Percentiles rank a stretch among this genome's conserved stretches.
Conservation (phyloP, 2,797 vertebrate genomes). For the Acanthopagrus latus region DNA sequence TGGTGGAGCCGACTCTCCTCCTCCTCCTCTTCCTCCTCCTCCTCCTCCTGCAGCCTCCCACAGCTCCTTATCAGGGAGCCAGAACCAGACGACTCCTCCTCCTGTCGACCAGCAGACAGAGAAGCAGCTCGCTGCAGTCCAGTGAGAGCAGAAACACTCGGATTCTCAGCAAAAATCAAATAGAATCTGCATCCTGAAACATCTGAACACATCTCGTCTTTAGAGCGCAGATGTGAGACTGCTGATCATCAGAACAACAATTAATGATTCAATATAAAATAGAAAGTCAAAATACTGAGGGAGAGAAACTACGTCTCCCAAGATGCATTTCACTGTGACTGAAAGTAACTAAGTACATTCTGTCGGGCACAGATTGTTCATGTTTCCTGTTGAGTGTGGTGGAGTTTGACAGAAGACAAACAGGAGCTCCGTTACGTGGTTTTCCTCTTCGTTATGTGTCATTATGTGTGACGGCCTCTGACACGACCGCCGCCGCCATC, state of each 20-base stretch:
- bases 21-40: constrained; percentile 23
- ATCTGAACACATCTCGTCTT: no score
- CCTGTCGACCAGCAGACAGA: constrained; percentile 9
- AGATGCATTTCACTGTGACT: neutral
- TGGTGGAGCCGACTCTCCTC: constrained; percentile 20
- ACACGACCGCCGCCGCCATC: neutral
- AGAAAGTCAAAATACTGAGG: no score
- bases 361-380: no score
- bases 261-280: no score
- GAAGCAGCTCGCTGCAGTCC: neutral
- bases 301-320: neutral
- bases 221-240: neutral
- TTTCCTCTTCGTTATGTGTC: constrained; percentile 48
- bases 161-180: neutral
- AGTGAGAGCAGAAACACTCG: neutral
- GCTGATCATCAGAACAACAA: no score
- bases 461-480: constrained; percentile 67
- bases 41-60: constrained; percentile 24
- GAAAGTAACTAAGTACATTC: no score
- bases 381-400: neutral
- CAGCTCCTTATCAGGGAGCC: constrained; percentile 28
- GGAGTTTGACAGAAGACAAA: neutral
- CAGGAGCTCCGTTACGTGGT: constrained; percentile 10
- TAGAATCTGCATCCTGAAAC: neutral
- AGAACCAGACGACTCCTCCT: constrained; percentile 7